phyloP scores from a whole-genome alignment of 1,140 invertebrate species.

The Dendrolimus punctatus region DNA sequence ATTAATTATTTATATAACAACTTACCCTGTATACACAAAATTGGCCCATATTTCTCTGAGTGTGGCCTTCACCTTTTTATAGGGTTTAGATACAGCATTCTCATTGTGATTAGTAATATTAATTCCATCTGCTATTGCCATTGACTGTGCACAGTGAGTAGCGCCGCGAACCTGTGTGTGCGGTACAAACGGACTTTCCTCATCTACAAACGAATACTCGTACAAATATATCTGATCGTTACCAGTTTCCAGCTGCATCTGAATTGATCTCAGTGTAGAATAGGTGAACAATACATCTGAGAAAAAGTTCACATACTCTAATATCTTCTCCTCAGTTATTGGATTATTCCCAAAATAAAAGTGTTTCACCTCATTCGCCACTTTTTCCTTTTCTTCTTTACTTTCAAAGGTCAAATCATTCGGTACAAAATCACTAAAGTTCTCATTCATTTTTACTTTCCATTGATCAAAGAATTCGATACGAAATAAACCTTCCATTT shows the following conservation, averaged over 20 bases:
- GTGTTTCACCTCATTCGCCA: conserved; percentile 4
- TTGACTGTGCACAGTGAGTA: conserved; percentile 13
- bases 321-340: conserved; percentile 9
- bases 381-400: conserved; percentile 10
- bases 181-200: conserved; percentile 6
- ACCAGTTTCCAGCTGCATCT: conserved; percentile 14
- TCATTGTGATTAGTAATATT: neutral
- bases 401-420: conserved; percentile 17
- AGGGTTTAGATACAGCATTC: neutral
- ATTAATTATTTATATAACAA: neutral
- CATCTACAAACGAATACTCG: conserved; percentile 18
- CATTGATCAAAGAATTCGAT: conserved; percentile 12
- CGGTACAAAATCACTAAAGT: conserved; percentile 24
- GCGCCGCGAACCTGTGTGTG: conserved; percentile 11
- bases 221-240: conserved; percentile 20
- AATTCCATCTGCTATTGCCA: conserved; percentile 5
- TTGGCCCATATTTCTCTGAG: conserved; percentile 7
- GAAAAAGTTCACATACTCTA: conserved; percentile 19
- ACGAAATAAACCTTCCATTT: conserved; percentile 22
- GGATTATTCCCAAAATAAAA: conserved; percentile 6
- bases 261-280: conserved; percentile 9
- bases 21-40: conserved; percentile 11
- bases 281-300: conserved; percentile 19
- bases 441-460: conserved; percentile 20
- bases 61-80: conserved; percentile 1